Percentiles rank a stretch among this genome's conserved stretches.
Evolutionary conservation across 1,140 invertebrate species (phyloP).

Genomic region (Aplysia californica): DNA sequence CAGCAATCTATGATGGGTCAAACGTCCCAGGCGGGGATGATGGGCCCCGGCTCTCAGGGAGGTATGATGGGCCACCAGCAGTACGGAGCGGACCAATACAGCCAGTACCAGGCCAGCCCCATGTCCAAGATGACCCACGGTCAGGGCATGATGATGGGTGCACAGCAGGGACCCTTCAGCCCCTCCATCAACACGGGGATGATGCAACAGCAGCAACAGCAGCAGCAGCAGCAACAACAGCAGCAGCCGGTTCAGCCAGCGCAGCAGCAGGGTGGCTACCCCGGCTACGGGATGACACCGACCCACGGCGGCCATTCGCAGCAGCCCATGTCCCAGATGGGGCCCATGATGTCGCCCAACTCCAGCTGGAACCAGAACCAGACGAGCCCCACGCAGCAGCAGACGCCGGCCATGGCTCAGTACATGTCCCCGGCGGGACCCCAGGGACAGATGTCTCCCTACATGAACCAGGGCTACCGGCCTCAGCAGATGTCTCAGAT

Average conservation of each 20-base stretch:
- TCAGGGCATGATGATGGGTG: constrained; percentile 32
- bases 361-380: constrained; percentile 39
- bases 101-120: constrained; percentile 12
- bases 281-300: constrained; percentile 8
- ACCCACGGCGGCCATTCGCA: constrained; percentile 21
- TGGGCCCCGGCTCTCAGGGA: constrained; percentile 15
- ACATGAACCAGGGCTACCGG: constrained; percentile 12
- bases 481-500: constrained; percentile 25
- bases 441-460: constrained; percentile 6
- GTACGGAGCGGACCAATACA: constrained; percentile 10
- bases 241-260: too few species aligned
- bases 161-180: constrained; percentile 53
- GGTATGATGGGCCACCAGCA: constrained; percentile 26
- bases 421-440: constrained; percentile 38
- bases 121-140: constrained; percentile 29
- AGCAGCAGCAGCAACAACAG: too few species aligned
- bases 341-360: constrained; percentile 21
- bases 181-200: constrained; percentile 36
- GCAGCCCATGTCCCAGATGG: constrained; percentile 26
- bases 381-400: constrained; percentile 39
- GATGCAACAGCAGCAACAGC: constrained; percentile 20
- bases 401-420: constrained; percentile 8
- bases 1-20: background rate
- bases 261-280: constrained; percentile 22
- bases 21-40: constrained; percentile 2